A percentile compares a stretch with the other conserved stretches of the same genome.
These are phyloP conservation scores for Melanotaenia trifasciata DNA, from an alignment of 2,797 vertebrate genomes.

Conservation along the genomic window DNA sequence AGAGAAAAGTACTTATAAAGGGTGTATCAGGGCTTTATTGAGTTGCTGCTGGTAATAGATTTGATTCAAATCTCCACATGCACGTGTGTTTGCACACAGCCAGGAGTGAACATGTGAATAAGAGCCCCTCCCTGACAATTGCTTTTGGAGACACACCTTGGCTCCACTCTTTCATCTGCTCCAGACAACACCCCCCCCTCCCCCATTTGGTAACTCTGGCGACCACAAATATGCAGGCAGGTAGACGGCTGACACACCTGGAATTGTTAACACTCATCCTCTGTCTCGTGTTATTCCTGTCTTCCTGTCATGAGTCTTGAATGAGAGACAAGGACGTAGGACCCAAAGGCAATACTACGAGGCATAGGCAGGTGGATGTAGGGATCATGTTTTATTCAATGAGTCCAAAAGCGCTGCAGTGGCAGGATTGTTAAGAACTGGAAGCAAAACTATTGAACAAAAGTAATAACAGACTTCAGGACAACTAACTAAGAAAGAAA, in stretches of 20 bases:
- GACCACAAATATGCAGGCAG: constrained; percentile 77
- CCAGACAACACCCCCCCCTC: constrained; percentile 49
- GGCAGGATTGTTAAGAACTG: too few species aligned
- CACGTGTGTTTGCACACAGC: constrained; percentile 39
- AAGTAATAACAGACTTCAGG: background rate
- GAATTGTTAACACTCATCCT: constrained; percentile 51
- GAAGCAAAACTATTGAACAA: too few species aligned
- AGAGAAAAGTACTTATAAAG: constrained; percentile 14
- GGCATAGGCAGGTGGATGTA: background rate
- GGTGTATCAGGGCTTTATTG: constrained; percentile 37
- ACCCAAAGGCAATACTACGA: background rate
- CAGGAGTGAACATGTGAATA: constrained; percentile 32
- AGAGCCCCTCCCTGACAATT: constrained; percentile 52
- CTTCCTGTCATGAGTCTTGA: background rate
- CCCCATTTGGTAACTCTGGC: constrained; percentile 48
- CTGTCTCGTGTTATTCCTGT: constrained; percentile 26
- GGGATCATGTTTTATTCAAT: too few species aligned
- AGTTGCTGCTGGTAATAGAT: constrained; percentile 9
- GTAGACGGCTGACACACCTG: constrained; percentile 80
- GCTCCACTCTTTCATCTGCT: constrained; percentile 56
- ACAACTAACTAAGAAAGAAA: background rate
- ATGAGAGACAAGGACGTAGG: background rate
- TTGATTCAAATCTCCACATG: constrained; percentile 40
- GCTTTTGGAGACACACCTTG: constrained; percentile 65
- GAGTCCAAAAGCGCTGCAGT: too few species aligned